A percentile compares a stretch with the other conserved stretches of the same genome.
Evolutionary conservation across 2,888 invertebrate genomes (phyloP).

Genomic region (Cancer borealis): DNA sequence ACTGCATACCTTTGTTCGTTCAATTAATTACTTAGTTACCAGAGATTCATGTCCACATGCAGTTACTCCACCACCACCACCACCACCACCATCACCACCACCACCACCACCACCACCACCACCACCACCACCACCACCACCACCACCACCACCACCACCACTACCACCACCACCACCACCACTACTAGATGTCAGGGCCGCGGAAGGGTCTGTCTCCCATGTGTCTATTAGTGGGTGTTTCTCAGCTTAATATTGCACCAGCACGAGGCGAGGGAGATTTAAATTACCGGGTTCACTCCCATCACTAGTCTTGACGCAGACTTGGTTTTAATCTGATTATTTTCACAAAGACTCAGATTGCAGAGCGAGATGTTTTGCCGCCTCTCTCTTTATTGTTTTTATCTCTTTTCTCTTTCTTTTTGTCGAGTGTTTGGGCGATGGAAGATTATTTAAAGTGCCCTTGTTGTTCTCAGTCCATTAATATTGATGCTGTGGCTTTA

Average conservation of each 20-base stretch:
- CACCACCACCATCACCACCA: neutral
- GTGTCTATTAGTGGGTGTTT: constrained; percentile 4
- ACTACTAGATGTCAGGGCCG: neutral
- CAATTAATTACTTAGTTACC: neutral
- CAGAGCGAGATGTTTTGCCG: constrained; percentile 2
- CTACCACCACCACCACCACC: constrained; percentile 17
- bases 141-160: constrained; percentile 31
- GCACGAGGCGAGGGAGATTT: neutral
- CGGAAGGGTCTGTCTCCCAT: neutral
- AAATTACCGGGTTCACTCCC: constrained; percentile 7
- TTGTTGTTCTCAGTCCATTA: constrained; percentile 1
- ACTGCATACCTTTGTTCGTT: neutral
- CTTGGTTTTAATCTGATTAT: constrained; percentile 11
- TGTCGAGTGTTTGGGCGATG: neutral
- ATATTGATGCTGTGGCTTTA: neutral
- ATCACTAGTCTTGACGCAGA: neutral
- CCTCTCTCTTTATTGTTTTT: neutral
- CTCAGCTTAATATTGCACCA: constrained; percentile 3
- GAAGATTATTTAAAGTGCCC: neutral
- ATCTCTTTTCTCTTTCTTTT: neutral
- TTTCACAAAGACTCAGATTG: neutral
- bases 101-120: neutral
- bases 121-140: constrained; percentile 39
- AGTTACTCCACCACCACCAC: neutral
- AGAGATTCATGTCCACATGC: neutral